Percentiles rank a stretch among this genome's conserved stretches.
These are phyloP conservation scores for Nephrotoma appendiculata DNA, from an alignment of 2,888 invertebrate genomes.

Conservation along the genomic window DNA sequence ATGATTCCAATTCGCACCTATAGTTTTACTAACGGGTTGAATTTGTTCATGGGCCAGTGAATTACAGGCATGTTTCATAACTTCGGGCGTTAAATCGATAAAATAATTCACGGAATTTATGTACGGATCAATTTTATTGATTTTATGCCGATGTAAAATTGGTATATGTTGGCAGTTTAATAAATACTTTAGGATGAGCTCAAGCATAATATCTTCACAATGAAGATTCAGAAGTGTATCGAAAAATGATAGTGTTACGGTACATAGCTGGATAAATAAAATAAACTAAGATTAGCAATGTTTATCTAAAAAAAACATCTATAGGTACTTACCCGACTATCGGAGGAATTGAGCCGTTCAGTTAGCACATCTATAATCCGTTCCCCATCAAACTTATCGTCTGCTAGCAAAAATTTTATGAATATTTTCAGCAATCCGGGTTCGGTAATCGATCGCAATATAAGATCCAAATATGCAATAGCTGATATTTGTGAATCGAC, in stretches of 20 bases:
- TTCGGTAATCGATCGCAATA: slow-evolving; percentile 73
- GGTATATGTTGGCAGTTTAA: slow-evolving; percentile 62
- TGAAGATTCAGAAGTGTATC: slow-evolving; percentile 81
- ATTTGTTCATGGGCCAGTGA: slow-evolving; percentile 8
- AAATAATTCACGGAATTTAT: slow-evolving; percentile 57
- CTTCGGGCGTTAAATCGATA: slow-evolving; percentile 52
- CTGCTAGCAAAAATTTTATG: slow-evolving; percentile 68
- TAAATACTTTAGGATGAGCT: slow-evolving; percentile 74
- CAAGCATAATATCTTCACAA: slow-evolving; percentile 93
- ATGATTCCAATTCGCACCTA: slow-evolving; percentile 38
- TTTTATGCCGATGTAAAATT: slow-evolving; percentile 56
- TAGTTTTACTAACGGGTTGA: slow-evolving; percentile 28
- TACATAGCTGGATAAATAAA: slow-evolving; percentile 43
- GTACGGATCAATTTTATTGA: slow-evolving; percentile 57
- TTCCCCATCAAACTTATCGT: slow-evolving; percentile 71
- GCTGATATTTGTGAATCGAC: slow-evolving; percentile 81
- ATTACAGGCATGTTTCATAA: slow-evolving; percentile 24
- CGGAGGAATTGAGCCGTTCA: slow-evolving; percentile 55
- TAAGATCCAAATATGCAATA: slow-evolving; percentile 83
- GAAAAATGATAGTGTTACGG: slow-evolving; percentile 81
- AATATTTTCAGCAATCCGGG: slow-evolving; percentile 70
- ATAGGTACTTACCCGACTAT: slow-evolving; percentile 46
- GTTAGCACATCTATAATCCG: slow-evolving; percentile 70
- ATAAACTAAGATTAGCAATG: neutral
- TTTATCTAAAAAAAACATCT: neutral